These are phyloP conservation scores for Camelus dromedarius DNA, from an alignment of 2,113 vertebrate species.

Conservation along the genomic window DNA sequence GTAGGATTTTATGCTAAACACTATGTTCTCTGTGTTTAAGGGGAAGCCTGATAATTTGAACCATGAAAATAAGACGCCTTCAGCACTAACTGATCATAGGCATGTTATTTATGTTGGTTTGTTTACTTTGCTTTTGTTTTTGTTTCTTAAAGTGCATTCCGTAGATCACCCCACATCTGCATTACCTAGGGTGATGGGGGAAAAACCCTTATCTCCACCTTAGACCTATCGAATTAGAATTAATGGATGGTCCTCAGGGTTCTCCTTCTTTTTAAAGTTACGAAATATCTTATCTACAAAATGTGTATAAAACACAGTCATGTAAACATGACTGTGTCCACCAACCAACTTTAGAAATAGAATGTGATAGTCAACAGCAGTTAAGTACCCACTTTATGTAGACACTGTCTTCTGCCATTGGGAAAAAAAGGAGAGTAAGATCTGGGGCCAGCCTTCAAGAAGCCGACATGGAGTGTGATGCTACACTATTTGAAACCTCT, in stretches of 20 bases:
- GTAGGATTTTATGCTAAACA: background rate
- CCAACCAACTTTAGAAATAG: background rate
- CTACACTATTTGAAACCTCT: background rate
- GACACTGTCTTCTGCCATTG: background rate
- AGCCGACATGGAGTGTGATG: background rate
- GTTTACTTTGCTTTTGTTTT: background rate
- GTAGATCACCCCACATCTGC: background rate
- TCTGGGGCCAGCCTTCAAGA: background rate
- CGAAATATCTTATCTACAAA: background rate
- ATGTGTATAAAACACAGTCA: background rate
- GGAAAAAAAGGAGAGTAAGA: background rate
- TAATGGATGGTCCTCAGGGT: background rate
- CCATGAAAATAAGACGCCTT: background rate
- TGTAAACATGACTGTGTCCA: background rate
- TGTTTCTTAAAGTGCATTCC: constrained; percentile 26
- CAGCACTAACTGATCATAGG: background rate
- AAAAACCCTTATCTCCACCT: background rate
- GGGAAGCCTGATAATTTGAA: background rate
- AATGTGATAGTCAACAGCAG: background rate
- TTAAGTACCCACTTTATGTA: background rate
- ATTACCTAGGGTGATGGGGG: background rate
- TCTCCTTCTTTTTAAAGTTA: constrained; percentile 20
- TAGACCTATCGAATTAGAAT: background rate
- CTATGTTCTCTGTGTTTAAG: constrained; percentile 6
- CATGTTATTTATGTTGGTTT: background rate